Evolutionary conservation across 2,113 vertebrate species (phyloP).

Genomic region (Tinamus guttatus): DNA sequence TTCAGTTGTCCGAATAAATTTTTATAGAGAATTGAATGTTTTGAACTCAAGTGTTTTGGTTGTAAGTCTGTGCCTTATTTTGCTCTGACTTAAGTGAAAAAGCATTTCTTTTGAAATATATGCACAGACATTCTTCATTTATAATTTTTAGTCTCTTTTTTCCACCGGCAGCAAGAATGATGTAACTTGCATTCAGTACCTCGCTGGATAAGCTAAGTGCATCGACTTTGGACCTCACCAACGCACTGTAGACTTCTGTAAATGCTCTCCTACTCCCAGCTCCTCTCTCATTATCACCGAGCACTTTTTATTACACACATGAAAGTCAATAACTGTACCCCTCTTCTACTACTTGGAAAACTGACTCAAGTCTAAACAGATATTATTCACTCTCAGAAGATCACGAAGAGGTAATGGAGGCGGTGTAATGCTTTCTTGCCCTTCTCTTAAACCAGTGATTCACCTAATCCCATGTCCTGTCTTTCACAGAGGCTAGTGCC

Average conservation of each 20-base stretch:
- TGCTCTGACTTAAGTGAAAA: neutral
- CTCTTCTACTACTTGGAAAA: neutral
- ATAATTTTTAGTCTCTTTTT: neutral
- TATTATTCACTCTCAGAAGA: neutral
- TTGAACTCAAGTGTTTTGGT: neutral
- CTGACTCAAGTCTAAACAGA: neutral
- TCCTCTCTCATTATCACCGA: neutral
- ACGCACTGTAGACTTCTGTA: rapidly evolving
- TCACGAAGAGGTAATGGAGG: neutral
- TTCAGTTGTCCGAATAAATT: neutral
- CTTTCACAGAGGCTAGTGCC: neutral
- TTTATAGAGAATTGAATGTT: neutral
- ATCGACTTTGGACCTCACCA: neutral
- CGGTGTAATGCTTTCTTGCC: conserved; percentile 11
- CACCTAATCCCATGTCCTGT: neutral
- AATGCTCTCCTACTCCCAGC: neutral
- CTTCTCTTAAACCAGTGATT: neutral
- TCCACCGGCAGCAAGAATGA: neutral
- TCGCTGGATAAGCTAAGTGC: neutral
- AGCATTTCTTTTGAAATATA: neutral
- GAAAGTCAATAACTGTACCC: neutral
- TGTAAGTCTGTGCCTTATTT: neutral
- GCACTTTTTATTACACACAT: rapidly evolving
- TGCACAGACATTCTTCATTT: neutral
- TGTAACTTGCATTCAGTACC: rapidly evolving